Percentiles rank a stretch among this genome's conserved stretches.
Conservation (phyloP, 2,113 vertebrate species). For the Charina bottae region DNA sequence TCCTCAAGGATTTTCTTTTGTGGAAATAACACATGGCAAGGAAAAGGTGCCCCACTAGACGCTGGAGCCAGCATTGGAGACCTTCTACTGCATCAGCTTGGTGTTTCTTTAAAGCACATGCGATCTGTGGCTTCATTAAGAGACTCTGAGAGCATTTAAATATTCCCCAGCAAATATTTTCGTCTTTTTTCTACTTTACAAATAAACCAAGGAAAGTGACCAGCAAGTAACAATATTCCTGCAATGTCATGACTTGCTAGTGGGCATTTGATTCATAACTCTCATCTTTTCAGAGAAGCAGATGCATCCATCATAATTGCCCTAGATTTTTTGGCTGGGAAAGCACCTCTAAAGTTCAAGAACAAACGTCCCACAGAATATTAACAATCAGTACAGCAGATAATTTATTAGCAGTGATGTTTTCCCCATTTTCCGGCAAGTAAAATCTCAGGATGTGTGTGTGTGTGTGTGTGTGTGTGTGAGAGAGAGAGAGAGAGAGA, state of each 20-base stretch:
- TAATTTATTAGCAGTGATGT: background rate
- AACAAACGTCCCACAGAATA: slow-evolving; percentile 30
- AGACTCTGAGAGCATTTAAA: background rate
- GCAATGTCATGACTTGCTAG: slow-evolving; percentile 26
- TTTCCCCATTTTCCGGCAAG: background rate
- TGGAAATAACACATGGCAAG: slow-evolving; percentile 57
- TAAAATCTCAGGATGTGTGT: background rate
- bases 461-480: no score
- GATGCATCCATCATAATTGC: slow-evolving; percentile 39
- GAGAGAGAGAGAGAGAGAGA: background rate
- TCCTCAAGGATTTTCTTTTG: slow-evolving; percentile 51
- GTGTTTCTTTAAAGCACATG: slow-evolving; percentile 30
- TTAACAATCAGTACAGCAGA: slow-evolving; percentile 1
- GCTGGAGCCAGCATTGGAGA: slow-evolving; percentile 25
- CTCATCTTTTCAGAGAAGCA: slow-evolving; percentile 34
- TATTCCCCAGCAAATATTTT: slow-evolving; percentile 13
- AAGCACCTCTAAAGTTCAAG: slow-evolving; percentile 33
- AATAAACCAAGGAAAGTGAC: slow-evolving; percentile 22
- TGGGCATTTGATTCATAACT: slow-evolving; percentile 13
- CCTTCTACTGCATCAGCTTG: slow-evolving; percentile 18
- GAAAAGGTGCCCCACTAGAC: slow-evolving; percentile 40
- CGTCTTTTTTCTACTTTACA: background rate
- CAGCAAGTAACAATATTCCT: slow-evolving; percentile 23
- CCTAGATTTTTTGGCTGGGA: slow-evolving; percentile 6
- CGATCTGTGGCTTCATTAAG: slow-evolving; percentile 12